A percentile compares a stretch with the other conserved stretches of the same genome.
phyloP scores from a whole-genome alignment of 1,140 invertebrate species.

The Plectus sambesii region DNA sequence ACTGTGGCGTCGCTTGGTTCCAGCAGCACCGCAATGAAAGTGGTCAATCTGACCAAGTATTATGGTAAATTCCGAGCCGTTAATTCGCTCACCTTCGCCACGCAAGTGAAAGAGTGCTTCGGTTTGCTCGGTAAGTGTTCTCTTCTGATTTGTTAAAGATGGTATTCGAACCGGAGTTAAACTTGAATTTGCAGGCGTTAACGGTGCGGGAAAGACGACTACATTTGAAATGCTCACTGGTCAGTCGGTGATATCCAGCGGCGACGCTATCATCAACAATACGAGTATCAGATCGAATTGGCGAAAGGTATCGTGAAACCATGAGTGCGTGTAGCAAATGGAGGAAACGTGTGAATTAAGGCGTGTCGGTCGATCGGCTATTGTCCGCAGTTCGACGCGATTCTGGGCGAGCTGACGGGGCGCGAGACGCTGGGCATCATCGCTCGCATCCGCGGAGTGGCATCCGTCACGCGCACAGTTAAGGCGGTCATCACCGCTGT shows the following conservation, averaged over 20 bases:
- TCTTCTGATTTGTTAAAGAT: too few relatives aligned
- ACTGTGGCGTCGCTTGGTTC: too few relatives aligned
- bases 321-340: conserved; percentile 40
- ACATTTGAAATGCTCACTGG: conserved; percentile 63
- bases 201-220: conserved; percentile 52
- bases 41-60: conserved; percentile 16
- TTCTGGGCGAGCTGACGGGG: conserved; percentile 49
- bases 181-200: too few relatives aligned
- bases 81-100: conserved; percentile 9
- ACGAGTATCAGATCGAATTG: conserved; percentile 15
- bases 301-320: conserved; percentile 1
- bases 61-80: conserved; percentile 17
- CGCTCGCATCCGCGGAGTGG: conserved; percentile 16
- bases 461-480: not conserved
- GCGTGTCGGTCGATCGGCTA: conserved; percentile 55
- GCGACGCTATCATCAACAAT: conserved; percentile 50
- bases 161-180: too few relatives aligned
- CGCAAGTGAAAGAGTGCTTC: conserved; percentile 22
- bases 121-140: too few relatives aligned
- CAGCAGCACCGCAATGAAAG: not conserved
- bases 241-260: conserved; percentile 55
- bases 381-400: conserved; percentile 60
- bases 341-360: conserved; percentile 2
- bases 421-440: conserved; percentile 51
- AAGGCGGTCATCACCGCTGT: conserved; percentile 12